A percentile compares a stretch with the other conserved stretches of the same genome.
phyloP scores from a whole-genome alignment of 2,113 vertebrate species.

The Chrysochloris asiatica region DNA sequence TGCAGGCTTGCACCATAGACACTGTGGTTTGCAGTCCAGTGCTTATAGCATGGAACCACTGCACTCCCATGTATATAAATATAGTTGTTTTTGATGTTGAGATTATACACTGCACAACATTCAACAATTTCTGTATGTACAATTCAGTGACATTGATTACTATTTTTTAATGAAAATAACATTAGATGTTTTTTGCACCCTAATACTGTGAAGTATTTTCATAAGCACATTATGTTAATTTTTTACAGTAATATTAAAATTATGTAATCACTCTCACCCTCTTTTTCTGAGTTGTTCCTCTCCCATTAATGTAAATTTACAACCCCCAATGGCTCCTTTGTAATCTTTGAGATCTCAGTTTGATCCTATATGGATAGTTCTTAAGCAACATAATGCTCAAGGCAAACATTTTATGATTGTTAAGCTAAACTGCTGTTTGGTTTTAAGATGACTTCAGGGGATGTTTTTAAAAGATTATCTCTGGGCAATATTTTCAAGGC shows the following conservation, averaged over 20 bases:
- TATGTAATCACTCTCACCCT: not conserved
- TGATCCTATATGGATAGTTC: not conserved
- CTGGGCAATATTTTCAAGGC: not conserved
- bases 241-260: not conserved
- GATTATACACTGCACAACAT: not conserved
- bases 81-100: not conserved
- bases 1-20: too few relatives aligned
- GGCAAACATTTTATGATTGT: not conserved
- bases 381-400: not conserved
- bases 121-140: not conserved
- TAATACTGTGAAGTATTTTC: not conserved
- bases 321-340: not conserved
- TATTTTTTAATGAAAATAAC: not conserved
- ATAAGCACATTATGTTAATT: not conserved
- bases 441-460: not conserved
- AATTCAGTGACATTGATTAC: not conserved
- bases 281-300: not conserved
- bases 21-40: too few relatives aligned
- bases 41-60: too few relatives aligned
- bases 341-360: not conserved
- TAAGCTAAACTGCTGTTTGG: not conserved
- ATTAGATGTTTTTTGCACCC: not conserved
- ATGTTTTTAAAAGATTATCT: not conserved
- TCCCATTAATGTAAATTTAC: not conserved
- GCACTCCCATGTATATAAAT: too few relatives aligned